A percentile compares a stretch with the other conserved stretches of the same genome.
These are phyloP conservation scores for Camponotus pennsylvanicus DNA, from an alignment of 1,140 invertebrate genomes.

Conservation along the genomic window DNA sequence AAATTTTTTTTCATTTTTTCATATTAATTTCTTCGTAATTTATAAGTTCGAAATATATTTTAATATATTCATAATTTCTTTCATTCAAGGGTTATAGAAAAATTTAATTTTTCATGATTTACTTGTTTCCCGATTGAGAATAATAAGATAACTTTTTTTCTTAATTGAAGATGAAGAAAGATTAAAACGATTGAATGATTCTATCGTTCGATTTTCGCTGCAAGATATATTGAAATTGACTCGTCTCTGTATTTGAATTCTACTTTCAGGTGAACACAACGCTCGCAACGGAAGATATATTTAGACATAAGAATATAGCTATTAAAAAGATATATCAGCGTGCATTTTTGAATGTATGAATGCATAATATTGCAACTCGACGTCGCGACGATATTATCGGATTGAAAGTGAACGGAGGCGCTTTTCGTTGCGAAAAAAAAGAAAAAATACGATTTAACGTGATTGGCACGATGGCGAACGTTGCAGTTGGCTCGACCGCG, in stretches of 20 bases:
- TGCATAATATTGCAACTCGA: neutral
- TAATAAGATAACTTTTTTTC: neutral
- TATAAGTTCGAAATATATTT: neutral
- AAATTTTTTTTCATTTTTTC: neutral
- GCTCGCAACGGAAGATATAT: neutral
- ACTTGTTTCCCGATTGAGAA: neutral
- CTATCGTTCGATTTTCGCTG: neutral
- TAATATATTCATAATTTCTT: neutral
- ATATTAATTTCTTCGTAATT: neutral
- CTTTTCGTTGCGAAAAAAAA: conserved; percentile 39
- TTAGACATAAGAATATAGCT: neutral
- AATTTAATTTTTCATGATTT: neutral
- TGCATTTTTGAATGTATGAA: conserved; percentile 1
- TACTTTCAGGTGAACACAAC: neutral
- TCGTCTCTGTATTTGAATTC: neutral
- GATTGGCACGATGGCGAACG: conserved; percentile 13
- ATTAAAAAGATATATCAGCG: conserved; percentile 8
- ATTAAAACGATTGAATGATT: neutral
- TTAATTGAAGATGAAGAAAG: conserved; percentile 21
- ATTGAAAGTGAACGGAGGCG: neutral
- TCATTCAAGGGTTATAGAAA: neutral
- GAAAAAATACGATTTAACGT: conserved; percentile 26
- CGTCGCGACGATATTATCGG: neutral
- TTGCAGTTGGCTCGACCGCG: conserved; percentile 23
- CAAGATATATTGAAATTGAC: conserved; percentile 23